Evolutionary conservation across 1,140 invertebrate genomes (phyloP), one percentile per base, ranked within the genome.

Genomic region (Caerostris darwini): DNA sequence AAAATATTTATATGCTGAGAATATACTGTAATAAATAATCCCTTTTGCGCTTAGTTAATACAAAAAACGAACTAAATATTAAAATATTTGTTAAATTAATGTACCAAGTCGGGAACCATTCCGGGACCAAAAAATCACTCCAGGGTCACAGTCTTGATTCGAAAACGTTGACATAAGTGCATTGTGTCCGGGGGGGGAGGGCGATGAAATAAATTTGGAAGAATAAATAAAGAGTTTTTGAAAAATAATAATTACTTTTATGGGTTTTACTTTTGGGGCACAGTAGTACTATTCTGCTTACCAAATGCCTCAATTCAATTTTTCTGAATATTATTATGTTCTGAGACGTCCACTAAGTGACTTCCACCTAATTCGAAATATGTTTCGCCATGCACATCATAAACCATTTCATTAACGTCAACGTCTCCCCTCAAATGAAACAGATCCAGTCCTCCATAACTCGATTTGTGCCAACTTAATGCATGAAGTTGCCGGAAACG

Each of bases 371-470:
- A 77, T 67, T 67, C 67, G 59, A 67, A 67, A 88, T 54, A 88
- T 88, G 54, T 17, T 67, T 67, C 86, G 54, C 54, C 19, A 3
- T 5, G 50, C 61, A 61, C 58, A 17, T 50, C 56, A n/a, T 17
- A 88, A 54, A 34, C 59, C 57, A 61, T 54, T 88, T 88, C 86
- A 88, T 67, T 61, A 53, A 19, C 61, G 86, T 88, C 61, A n/a
- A 14, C 10, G 50, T 64, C 86, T 88, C 5, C 53, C 14, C 3
- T 64, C 7, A 88, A 56, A 67, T 7, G 57, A 88, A 58, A n/a
- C 86, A 88, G 86, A 67, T 59, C 59, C 50, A 50, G 82, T 85
- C 86, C 50, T 5, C 19, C 58, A 53, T 34, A 81, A 81, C 77
- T 81, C n/a, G 77, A 81, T 81, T 81, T n/a, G 77, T n/a, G 77